These are phyloP conservation scores for Sparus aurata DNA, from an alignment of 2,797 vertebrate species.

Conservation along the genomic window DNA sequence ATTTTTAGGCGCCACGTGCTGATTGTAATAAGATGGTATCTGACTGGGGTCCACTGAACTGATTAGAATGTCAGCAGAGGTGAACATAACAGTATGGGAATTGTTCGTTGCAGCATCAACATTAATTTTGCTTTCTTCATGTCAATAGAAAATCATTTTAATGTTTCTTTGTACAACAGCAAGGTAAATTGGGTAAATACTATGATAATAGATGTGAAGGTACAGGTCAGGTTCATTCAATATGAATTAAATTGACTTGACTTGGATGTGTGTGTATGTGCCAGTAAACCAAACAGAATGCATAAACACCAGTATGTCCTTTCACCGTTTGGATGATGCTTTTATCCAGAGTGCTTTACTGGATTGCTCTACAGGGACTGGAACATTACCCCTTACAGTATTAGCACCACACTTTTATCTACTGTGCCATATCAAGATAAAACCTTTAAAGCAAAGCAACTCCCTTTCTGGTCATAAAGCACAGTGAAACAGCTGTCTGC, in stretches of 20 bases:
- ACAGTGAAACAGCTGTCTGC: slow-evolving; percentile 45
- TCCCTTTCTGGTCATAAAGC: slow-evolving; percentile 46
- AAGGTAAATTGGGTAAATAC: not conserved
- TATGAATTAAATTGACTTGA: not conserved
- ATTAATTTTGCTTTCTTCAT: slow-evolving; percentile 20
- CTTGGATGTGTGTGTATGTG: not conserved
- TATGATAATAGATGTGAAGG: not conserved
- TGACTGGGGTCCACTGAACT: slow-evolving; percentile 30
- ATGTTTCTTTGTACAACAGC: no score
- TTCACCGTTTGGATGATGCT: slow-evolving; percentile 37
- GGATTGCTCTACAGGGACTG: slow-evolving; percentile 42
- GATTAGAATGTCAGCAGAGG: slow-evolving; percentile 52
- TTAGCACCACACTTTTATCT: slow-evolving; percentile 44
- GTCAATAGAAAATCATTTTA: not conserved
- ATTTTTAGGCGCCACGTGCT: slow-evolving; percentile 36
- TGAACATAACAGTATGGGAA: slow-evolving; percentile 29
- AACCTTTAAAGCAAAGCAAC: slow-evolving; percentile 53
- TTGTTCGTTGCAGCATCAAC: slow-evolving; percentile 16
- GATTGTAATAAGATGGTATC: slow-evolving; percentile 64
- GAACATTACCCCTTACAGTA: slow-evolving; percentile 49
- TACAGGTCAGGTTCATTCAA: not conserved
- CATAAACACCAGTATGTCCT: slow-evolving; percentile 21
- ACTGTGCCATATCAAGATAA: slow-evolving; percentile 47
- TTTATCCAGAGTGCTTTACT: slow-evolving; percentile 53
- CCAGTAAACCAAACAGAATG: slow-evolving; percentile 17